Base-by-base conservation (phyloP, 2,113 vertebrate genomes). In the Chauna torquata region DNA sequence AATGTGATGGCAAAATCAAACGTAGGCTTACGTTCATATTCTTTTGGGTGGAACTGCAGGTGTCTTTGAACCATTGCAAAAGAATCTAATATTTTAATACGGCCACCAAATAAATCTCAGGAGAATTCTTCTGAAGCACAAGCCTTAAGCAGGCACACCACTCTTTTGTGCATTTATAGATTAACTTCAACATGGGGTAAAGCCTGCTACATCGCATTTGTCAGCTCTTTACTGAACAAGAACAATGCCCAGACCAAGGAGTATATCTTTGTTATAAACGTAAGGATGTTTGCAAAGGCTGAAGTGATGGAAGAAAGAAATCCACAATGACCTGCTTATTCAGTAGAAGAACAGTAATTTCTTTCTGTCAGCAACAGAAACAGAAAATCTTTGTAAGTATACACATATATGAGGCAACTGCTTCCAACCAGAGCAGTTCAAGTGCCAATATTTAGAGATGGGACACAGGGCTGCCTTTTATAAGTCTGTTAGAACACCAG, bases 321-420 rank as follows among this genome's bases (percentile, higher is more conserved):
- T 77, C 71, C 68, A 83, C 79, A 83, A 42, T 74, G 69, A 69
- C 30, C 55, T 86, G 64, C 74, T 94, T 88, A 91, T 92, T 92
- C 85, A 86, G 65, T 30, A 75, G 66, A 83, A 81, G 68, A 95
- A 92, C 86, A 96, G 81, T 45, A 70, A 64, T 95, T 95, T 92
- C 86, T 82, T 96, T 96, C 93, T 96, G 78, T 85, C 61, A 66
- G 66, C 34, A 72, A 64, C 38, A 96, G 84, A 77, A 96, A 95
- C 89, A 92, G 88, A 95, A 95, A 82, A 95, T 91, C 83, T 89
- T 96, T 94, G 80, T 94, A 68, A 70, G 83, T 32, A 55, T n/a
- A 75, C 68, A 66, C 0, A 0, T 94, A 91, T n/a, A 93, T 83
- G 92, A 96, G 80, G 80, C 66, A 64, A 84, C 40, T 88, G 57